Evolutionary conservation across 2,888 invertebrate species (phyloP).

Genomic region (Chaitophorus viminalis): DNA sequence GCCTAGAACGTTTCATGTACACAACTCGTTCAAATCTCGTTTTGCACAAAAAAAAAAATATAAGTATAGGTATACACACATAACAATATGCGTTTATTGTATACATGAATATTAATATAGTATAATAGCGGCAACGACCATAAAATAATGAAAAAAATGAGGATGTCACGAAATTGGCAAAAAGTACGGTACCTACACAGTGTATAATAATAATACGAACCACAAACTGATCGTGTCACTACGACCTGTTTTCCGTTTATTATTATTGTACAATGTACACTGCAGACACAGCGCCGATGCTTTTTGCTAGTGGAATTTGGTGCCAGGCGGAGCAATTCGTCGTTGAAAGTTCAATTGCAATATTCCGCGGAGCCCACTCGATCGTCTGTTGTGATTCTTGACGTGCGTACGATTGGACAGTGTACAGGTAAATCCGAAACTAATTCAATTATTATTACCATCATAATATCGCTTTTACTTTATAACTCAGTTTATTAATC

Average conservation of each 20-base stretch:
- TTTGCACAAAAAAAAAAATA: neutral
- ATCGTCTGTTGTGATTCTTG: slow-evolving; percentile 27
- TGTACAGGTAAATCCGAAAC: neutral
- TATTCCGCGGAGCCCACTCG: slow-evolving; percentile 39
- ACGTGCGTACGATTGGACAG: neutral
- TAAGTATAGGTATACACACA: neutral
- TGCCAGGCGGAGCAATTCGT: slow-evolving; percentile 55
- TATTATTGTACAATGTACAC: neutral
- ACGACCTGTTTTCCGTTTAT: slow-evolving; percentile 35
- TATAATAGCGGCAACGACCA: neutral
- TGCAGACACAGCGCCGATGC: neutral
- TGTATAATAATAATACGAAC: too few relatives aligned
- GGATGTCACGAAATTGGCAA: slow-evolving; percentile 40
- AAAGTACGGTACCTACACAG: neutral
- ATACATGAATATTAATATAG: neutral
- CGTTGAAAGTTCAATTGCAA: slow-evolving; percentile 46
- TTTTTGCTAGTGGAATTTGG: slow-evolving; percentile 52
- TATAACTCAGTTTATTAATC: too few relatives aligned
- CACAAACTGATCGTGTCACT: slow-evolving; percentile 38
- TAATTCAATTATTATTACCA: neutral
- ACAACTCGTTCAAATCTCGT: slow-evolving; percentile 11
- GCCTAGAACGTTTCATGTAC: neutral
- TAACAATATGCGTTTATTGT: too few relatives aligned
- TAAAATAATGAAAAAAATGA: neutral
- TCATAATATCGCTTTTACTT: neutral